A percentile compares a stretch with the other conserved stretches of the same genome.
phyloP scores from a whole-genome alignment of 1,140 invertebrate species.

The Harpegnathos saltator region DNA sequence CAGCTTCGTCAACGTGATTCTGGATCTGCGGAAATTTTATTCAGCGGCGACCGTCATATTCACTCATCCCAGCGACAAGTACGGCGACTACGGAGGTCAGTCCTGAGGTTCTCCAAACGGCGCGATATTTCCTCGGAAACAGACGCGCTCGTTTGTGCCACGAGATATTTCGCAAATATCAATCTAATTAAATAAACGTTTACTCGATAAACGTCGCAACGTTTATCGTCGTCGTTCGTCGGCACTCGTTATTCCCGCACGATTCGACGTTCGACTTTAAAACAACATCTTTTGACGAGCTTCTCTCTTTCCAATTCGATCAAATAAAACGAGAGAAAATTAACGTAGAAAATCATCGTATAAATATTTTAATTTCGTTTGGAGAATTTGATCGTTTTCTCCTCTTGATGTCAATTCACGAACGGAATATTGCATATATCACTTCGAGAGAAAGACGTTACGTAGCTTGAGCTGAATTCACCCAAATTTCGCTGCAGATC shows the following conservation, averaged over 20 bases:
- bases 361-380: neutral
- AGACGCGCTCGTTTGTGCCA: neutral
- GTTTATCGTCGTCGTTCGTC: neutral
- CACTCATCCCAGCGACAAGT: neutral
- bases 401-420: neutral
- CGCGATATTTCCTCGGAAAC: neutral
- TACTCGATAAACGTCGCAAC: neutral
- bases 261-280: too few relatives aligned
- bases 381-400: neutral
- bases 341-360: neutral
- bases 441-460: neutral
- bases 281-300: neutral
- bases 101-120: neutral
- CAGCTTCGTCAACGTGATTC: constrained; percentile 52
- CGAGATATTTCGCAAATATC: neutral
- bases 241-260: too few relatives aligned
- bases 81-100: constrained; percentile 35
- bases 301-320: neutral
- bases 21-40: constrained; percentile 54
- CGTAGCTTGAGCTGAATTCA: neutral
- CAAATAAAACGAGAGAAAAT: neutral
- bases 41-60: constrained; percentile 53
- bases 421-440: neutral
- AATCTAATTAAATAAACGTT: constrained; percentile 4
- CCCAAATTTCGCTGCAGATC: constrained; percentile 19